Evolutionary conservation across 2,113 vertebrate species (phyloP), one percentile per base, ranked within the genome.

Genomic region (Triplophysa siluroides): DNA sequence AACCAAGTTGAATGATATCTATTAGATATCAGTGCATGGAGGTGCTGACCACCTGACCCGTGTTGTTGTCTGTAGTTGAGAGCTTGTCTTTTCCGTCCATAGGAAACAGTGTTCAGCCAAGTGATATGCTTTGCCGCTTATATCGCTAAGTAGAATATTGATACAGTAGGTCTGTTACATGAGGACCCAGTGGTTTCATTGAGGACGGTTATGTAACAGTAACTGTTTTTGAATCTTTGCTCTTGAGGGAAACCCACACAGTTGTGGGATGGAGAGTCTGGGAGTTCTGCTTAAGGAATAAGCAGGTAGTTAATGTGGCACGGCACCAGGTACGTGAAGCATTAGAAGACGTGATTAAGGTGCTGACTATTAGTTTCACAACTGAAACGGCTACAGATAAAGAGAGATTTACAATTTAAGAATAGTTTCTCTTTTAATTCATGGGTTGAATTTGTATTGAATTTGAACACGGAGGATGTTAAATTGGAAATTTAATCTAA

Each of bases 71-170:
- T 74, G 62, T 61, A 62, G 76, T 58, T 33, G n/a, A n/a, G 6
- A 16, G 9, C 63, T 68, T 72, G 68, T 66, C 43, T 74, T n/a
- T 65, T 62, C 50, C 58, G 12, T 65, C 21, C 21, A 23, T 21
- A 23, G 26, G 60, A 64, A 64, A 7, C 66, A 45, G 70, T 29
- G 61, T 80, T 21, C 50, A 21, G 45, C 21, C 62, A 67, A 65
- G 47, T 29, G 38, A 71, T 58, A 19, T 74, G 71, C 71, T 41
- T n/a, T 74, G 71, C 29, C 8, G 61, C 29, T 62, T 58, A 75
- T 80, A 33, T 75, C 18, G 50, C 62, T 60, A 75, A 75, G 50
- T 74, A 70, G 33, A 75, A 75, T 80, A 75, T 74, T 67, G 79
- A 80, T 66, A 38, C 33, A 38, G 33, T 38, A 65, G 52, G 62